phyloP scores from a whole-genome alignment of 2,888 invertebrate genomes.

The Saturnia pavonia region DNA sequence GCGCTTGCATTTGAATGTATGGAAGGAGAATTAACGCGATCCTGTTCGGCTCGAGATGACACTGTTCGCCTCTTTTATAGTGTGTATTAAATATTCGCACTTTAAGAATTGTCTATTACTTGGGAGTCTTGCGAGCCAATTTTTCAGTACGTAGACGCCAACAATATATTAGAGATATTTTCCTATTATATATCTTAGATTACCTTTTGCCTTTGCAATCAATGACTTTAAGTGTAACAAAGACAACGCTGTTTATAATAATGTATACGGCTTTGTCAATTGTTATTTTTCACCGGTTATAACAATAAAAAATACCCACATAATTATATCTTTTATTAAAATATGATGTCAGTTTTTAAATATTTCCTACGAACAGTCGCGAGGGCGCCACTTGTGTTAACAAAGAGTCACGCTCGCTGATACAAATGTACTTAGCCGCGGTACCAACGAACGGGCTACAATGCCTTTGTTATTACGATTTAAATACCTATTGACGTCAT shows the following conservation, averaged over 20 bases:
- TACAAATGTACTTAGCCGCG: slow-evolving; percentile 4
- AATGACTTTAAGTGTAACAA: not conserved
- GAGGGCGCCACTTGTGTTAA: slow-evolving; percentile 61
- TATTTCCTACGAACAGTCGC: slow-evolving; percentile 34
- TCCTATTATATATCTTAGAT: too few relatives aligned
- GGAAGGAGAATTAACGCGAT: too few relatives aligned
- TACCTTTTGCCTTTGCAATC: not conserved
- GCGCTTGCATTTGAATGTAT: too few relatives aligned
- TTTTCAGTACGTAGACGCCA: too few relatives aligned
- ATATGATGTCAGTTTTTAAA: slow-evolving; percentile 61
- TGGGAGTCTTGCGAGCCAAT: too few relatives aligned
- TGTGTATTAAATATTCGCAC: too few relatives aligned
- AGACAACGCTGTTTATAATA: not conserved
- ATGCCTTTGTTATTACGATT: slow-evolving; percentile 10
- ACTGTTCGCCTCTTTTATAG: too few relatives aligned
- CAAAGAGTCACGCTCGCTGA: slow-evolving; percentile 28
- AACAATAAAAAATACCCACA: slow-evolving; percentile 1
- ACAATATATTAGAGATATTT: too few relatives aligned
- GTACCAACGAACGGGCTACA: slow-evolving; percentile 5
- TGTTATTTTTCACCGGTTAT: not conserved
- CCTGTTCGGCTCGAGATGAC: too few relatives aligned
- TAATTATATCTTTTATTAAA: not conserved
- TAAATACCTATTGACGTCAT: not conserved
- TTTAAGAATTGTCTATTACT: too few relatives aligned
- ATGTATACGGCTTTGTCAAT: not conserved